Evolutionary conservation across 2,888 invertebrate genomes (phyloP).

Genomic region (Andricus curvator): DNA sequence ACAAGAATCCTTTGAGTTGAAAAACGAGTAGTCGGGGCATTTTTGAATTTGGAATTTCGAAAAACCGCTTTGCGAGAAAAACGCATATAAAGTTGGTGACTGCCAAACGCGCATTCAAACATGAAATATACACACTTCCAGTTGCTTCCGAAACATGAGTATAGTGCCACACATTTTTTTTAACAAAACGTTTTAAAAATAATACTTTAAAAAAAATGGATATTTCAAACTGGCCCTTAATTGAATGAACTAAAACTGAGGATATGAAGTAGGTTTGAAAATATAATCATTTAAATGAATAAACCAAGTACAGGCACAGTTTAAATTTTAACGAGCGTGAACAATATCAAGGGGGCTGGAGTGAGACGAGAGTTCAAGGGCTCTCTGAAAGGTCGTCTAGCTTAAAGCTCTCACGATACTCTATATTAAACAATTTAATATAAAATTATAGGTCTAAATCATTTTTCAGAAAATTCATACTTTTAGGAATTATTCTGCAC

Average conservation of each 20-base stretch:
- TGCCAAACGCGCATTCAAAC: too few relatives aligned
- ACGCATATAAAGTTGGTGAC: too few relatives aligned
- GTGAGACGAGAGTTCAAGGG: neutral
- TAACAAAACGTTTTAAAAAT: neutral
- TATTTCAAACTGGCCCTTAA: neutral
- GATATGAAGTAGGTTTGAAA: neutral
- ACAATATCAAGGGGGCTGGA: neutral
- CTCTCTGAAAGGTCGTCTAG: neutral
- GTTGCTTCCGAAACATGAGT: too few relatives aligned
- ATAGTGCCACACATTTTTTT: neutral
- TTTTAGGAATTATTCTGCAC: too few relatives aligned
- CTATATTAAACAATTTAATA: neutral
- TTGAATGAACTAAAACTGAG: neutral
- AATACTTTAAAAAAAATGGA: neutral
- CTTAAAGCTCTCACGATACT: neutral
- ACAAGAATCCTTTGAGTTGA: too few relatives aligned
- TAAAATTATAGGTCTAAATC: neutral
- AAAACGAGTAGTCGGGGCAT: too few relatives aligned
- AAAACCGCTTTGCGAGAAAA: too few relatives aligned
- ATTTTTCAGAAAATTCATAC: too few relatives aligned
- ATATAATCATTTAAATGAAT: conserved; percentile 6
- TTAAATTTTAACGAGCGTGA: conserved; percentile 2
- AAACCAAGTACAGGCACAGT: neutral
- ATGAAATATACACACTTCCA: too few relatives aligned
- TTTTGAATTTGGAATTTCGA: too few relatives aligned